A percentile compares a stretch with the other conserved stretches of the same genome.
Conservation (phyloP, 2,113 vertebrate species). For the Dunckerocampus dactyliophorus region DNA sequence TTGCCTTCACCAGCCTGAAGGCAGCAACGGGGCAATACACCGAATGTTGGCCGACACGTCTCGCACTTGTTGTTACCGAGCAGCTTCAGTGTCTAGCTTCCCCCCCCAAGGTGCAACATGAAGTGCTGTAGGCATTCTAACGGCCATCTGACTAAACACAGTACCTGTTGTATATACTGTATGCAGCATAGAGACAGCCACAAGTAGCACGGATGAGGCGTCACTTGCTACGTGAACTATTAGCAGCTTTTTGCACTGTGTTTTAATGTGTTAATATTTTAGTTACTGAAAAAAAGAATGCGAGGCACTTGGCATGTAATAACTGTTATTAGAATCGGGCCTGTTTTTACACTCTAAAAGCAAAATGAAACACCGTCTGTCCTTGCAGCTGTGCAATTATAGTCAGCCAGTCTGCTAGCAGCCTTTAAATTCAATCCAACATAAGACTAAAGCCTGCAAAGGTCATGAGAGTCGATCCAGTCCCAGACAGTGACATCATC, state of each 20-base stretch:
- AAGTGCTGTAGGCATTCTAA: slow-evolving; percentile 34
- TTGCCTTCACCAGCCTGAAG: slow-evolving; percentile 37
- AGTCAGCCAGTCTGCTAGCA: not conserved
- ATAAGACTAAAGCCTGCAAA: not conserved
- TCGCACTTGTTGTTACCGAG: slow-evolving; percentile 24
- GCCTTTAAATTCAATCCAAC: not conserved
- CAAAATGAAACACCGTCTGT: not conserved
- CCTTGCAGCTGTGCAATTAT: not conserved
- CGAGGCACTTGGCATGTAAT: not conserved
- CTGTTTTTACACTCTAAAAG: not conserved
- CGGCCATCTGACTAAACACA: slow-evolving; percentile 14
- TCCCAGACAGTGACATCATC: not conserved
- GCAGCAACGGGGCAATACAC: slow-evolving; percentile 25
- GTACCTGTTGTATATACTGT: slow-evolving; percentile 9
- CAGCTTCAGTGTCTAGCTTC: slow-evolving; percentile 45
- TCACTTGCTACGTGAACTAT: not conserved
- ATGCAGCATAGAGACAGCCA: not conserved
- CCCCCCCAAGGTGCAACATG: slow-evolving; percentile 41
- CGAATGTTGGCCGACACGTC: slow-evolving; percentile 35
- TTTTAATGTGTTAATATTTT: not conserved
- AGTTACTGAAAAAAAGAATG: not conserved
- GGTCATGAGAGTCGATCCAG: not conserved
- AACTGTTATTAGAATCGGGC: not conserved
- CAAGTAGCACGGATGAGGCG: not conserved
- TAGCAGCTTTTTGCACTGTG: not conserved